These are phyloP conservation scores for Allygus modestus DNA, from an alignment of 2,888 invertebrate genomes.

Conservation along the genomic window DNA sequence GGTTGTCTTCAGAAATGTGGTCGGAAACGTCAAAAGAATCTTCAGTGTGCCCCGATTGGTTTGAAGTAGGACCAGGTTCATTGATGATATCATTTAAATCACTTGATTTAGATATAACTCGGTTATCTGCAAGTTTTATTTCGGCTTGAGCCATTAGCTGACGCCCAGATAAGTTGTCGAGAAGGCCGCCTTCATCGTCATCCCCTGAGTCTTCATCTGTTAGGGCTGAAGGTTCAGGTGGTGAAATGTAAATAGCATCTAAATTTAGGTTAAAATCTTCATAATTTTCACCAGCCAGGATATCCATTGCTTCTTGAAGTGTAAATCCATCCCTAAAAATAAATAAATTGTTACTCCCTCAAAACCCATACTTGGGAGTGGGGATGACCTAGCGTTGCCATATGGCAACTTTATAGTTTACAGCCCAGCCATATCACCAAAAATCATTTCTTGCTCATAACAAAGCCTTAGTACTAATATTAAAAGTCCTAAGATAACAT, in stretches of 20 bases:
- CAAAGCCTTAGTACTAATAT: background rate
- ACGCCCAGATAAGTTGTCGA: conserved; percentile 60
- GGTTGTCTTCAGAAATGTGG: too few species aligned
- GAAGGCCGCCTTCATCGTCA: conserved; percentile 53
- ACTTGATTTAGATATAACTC: background rate
- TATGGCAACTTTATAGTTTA: background rate
- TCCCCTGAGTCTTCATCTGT: conserved; percentile 65
- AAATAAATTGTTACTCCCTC: background rate
- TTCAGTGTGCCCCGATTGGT: too few species aligned
- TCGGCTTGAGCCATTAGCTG: conserved; percentile 61
- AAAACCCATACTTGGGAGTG: background rate
- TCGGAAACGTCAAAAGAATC: too few species aligned
- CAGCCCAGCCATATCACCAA: background rate
- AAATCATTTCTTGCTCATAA: background rate
- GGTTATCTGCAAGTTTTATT: conserved; percentile 35
- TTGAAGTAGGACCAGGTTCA: too few species aligned
- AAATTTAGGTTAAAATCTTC: conserved; percentile 10
- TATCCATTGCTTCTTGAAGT: conserved; percentile 28
- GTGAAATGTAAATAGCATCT: conserved; percentile 58
- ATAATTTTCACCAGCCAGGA: conserved; percentile 5
- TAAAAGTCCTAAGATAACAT: background rate
- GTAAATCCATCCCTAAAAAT: conserved; percentile 21
- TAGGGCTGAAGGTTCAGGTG: conserved; percentile 60
- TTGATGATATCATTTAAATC: too few species aligned
- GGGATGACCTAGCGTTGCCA: conserved; percentile 38